These are phyloP conservation scores for Panulirus ornatus DNA, from an alignment of 1,140 invertebrate species.

Conservation along the genomic window DNA sequence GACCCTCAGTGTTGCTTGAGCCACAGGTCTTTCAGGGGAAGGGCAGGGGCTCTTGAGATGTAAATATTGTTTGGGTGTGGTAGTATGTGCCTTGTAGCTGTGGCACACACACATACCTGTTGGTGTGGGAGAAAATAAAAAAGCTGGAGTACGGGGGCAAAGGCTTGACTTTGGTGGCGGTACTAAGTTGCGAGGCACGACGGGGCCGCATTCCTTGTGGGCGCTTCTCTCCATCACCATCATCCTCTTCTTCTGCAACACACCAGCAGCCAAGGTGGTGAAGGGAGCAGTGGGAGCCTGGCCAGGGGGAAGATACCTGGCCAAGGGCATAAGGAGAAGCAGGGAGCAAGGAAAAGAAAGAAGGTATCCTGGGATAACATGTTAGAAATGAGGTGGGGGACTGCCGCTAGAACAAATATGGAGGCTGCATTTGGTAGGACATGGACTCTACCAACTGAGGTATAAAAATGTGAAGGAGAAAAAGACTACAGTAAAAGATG, in stretches of 20 bases:
- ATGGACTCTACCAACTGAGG: no score
- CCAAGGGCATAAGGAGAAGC: background rate
- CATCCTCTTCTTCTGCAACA: slow-evolving; percentile 77
- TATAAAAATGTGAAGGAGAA: no score
- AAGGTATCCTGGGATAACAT: background rate
- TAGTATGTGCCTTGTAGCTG: background rate
- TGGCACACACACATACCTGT: slow-evolving; percentile 77
- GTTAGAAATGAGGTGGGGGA: no score
- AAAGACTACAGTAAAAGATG: no score
- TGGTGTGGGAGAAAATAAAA: slow-evolving; percentile 81
- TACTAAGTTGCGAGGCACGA: slow-evolving; percentile 85
- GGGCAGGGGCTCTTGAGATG: background rate
- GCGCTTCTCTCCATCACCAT: slow-evolving; percentile 82
- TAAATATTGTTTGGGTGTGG: slow-evolving; percentile 8
- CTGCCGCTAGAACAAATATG: no score
- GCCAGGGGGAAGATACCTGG: slow-evolving; percentile 27
- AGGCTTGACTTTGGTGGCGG: slow-evolving; percentile 82
- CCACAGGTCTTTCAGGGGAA: background rate
- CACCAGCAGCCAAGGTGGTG: slow-evolving; percentile 60
- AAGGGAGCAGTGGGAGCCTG: slow-evolving; percentile 22
- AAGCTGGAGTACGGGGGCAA: slow-evolving; percentile 84
- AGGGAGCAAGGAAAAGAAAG: slow-evolving; percentile 1
- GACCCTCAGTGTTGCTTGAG: background rate
- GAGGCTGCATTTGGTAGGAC: no score
- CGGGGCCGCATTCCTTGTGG: slow-evolving; percentile 87